phyloP scores from a whole-genome alignment of 2,797 vertebrate genomes.

The Pseudochirops corinnae region DNA sequence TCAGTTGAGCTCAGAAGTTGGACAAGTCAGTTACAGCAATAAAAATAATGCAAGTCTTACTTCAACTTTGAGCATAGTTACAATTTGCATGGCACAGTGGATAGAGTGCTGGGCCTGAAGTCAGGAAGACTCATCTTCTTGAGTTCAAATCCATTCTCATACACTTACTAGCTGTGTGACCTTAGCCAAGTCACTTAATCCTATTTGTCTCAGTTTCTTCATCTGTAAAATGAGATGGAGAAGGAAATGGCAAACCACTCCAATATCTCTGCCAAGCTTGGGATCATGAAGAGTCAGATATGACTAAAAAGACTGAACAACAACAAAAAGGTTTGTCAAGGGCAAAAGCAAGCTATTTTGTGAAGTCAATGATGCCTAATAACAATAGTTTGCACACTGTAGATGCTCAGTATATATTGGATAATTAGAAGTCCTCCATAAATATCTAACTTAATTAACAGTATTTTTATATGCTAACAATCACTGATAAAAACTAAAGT shows the following conservation, averaged over 20 bases:
- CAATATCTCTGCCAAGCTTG: background rate
- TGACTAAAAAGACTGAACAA: background rate
- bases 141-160: background rate
- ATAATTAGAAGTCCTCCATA: background rate
- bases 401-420: background rate
- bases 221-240: background rate
- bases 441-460: background rate
- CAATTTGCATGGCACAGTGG: background rate
- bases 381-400: background rate
- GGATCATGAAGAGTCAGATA: background rate
- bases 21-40: background rate
- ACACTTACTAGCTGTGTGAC: background rate
- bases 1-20: background rate
- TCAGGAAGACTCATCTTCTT: background rate
- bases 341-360: background rate
- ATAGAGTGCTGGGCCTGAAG: background rate
- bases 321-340: background rate
- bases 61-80: background rate
- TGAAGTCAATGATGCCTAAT: background rate
- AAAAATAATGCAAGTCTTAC: background rate
- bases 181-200: background rate
- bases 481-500: background rate
- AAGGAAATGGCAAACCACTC: background rate
- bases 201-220: background rate
- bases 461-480: conserved; percentile 1